Evolutionary conservation across 2,888 invertebrate species (phyloP).

Genomic region (Drosophila kuntzei): DNA sequence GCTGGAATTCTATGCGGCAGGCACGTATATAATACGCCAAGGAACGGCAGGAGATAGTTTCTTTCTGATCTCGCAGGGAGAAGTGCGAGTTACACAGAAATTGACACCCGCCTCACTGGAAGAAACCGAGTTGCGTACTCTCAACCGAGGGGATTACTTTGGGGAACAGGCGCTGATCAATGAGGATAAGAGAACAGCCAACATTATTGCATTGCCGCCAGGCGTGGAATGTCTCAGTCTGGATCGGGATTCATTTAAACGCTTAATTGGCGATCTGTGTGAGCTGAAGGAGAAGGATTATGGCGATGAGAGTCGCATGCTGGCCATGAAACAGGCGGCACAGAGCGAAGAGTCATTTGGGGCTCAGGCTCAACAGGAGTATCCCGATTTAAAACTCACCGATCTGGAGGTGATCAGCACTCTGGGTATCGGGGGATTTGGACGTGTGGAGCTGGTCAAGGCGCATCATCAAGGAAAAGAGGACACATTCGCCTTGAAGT

Average conservation of each 20-base stretch:
- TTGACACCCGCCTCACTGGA: slow-evolving; percentile 86
- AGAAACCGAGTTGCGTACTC: slow-evolving; percentile 90
- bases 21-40: slow-evolving; percentile 92
- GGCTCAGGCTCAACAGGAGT: slow-evolving; percentile 86
- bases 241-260: slow-evolving; percentile 91
- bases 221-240: slow-evolving; percentile 95
- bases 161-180: slow-evolving; percentile 95
- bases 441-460: slow-evolving; percentile 92
- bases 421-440: slow-evolving; percentile 96
- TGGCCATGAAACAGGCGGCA: slow-evolving; percentile 85
- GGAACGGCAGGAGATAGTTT: slow-evolving; percentile 95
- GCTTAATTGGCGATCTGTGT: slow-evolving; percentile 91
- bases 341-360: slow-evolving; percentile 83
- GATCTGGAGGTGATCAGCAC: slow-evolving; percentile 94
- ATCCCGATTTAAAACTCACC: slow-evolving; percentile 89
- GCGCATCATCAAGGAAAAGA: slow-evolving; percentile 86
- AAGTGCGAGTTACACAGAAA: slow-evolving; percentile 90
- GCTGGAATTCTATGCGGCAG: slow-evolving; percentile 93
- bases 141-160: slow-evolving; percentile 93
- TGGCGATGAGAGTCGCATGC: slow-evolving; percentile 88
- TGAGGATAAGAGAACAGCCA: slow-evolving; percentile 95
- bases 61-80: slow-evolving; percentile 94
- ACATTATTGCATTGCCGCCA: slow-evolving; percentile 94
- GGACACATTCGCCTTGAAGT: slow-evolving; percentile 92
- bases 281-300: slow-evolving; percentile 91